phyloP scores from a whole-genome alignment of 2,888 invertebrate species.

The Orchesella flavescens region DNA sequence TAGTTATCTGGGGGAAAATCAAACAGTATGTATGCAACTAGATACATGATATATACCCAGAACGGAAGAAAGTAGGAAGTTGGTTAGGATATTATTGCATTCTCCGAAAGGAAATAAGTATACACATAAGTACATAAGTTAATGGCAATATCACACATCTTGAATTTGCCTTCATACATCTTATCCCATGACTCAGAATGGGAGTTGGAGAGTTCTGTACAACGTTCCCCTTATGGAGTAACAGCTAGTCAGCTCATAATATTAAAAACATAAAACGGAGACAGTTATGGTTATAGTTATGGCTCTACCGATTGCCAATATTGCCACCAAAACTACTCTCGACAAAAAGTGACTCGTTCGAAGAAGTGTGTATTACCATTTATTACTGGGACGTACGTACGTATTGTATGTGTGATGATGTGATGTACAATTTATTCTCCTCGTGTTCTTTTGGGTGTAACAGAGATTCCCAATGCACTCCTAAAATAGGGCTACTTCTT shows the following conservation, averaged over 20 bases:
- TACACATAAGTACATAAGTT: neutral
- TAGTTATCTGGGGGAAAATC: too few species aligned
- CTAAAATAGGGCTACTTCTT: neutral
- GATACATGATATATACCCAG: too few species aligned
- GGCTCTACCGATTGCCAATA: slow-evolving; percentile 17
- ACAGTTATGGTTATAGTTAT: slow-evolving; percentile 58
- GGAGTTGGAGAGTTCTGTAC: too few species aligned
- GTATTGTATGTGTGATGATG: neutral
- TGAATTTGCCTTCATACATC: neutral
- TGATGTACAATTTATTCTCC: neutral
- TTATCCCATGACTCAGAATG: neutral
- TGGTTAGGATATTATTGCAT: too few species aligned
- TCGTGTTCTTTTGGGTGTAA: neutral
- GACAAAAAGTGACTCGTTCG: too few species aligned
- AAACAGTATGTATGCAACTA: too few species aligned
- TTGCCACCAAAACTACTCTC: neutral
- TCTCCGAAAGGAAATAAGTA: neutral
- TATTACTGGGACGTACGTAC: neutral
- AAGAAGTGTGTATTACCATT: neutral
- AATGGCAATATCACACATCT: neutral
- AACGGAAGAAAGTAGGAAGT: too few species aligned
- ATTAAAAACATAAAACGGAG: slow-evolving; percentile 46
- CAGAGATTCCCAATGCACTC: too few species aligned
- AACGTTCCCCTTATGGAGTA: neutral
- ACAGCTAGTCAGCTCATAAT: slow-evolving; percentile 11